These are phyloP conservation scores for Odocoileus hemionus DNA, from an alignment of 2,113 vertebrate genomes.

Conservation along the genomic window DNA sequence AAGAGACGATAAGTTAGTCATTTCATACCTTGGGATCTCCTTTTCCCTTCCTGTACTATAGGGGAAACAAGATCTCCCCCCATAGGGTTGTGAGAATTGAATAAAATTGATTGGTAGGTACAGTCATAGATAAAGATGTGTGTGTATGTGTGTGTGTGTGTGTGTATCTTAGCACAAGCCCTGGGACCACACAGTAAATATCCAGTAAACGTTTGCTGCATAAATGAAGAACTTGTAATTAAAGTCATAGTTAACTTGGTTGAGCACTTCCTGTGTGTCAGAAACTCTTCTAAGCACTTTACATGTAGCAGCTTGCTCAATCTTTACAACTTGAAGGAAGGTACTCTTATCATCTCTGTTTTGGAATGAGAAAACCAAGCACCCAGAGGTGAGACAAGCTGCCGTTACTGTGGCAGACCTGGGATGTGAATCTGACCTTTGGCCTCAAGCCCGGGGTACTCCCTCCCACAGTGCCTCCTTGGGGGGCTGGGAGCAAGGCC, in stretches of 20 bases:
- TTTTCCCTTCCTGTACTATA: neutral
- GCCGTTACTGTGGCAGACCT: neutral
- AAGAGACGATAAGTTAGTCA: neutral
- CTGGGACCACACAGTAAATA: neutral
- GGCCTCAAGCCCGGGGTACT: neutral
- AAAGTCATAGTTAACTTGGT: neutral
- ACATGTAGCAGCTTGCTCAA: neutral
- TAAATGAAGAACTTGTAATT: neutral
- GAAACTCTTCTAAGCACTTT: neutral
- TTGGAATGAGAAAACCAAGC: neutral
- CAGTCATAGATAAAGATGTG: neutral
- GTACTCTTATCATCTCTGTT: neutral
- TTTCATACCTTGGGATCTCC: neutral
- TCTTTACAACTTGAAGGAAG: neutral
- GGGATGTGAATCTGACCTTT: neutral
- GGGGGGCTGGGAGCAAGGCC: neutral
- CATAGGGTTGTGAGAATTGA: neutral
- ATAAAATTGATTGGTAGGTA: neutral
- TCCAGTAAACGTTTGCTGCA: neutral
- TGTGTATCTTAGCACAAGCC: neutral
- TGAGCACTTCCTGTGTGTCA: neutral
- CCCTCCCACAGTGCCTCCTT: neutral
- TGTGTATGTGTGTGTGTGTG: neutral
- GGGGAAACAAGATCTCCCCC: neutral
- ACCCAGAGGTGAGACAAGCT: neutral